phyloP scores from a whole-genome alignment of 2,797 vertebrate species.

The Gallinago nigripennis region DNA sequence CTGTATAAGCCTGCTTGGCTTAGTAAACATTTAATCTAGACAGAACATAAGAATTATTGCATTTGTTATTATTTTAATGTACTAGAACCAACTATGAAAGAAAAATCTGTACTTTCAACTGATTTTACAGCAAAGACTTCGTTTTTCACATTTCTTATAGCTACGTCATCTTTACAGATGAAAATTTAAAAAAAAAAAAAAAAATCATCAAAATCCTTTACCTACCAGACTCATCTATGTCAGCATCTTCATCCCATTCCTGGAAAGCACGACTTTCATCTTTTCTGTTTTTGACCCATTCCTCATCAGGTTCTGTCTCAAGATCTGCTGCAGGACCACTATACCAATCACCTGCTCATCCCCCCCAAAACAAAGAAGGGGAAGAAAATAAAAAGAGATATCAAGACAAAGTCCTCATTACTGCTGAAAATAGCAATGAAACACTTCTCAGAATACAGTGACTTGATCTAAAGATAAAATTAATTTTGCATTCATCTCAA shows the following conservation, averaged over 20 bases:
- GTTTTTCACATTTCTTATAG: not conserved
- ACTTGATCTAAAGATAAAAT: not conserved
- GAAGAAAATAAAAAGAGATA: not conserved
- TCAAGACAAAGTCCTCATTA: not conserved
- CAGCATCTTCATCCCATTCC: slow-evolving; percentile 97
- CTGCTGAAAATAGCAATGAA: not conserved
- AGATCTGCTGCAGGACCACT: slow-evolving; percentile 84
- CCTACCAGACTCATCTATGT: slow-evolving; percentile 95
- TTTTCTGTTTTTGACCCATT: slow-evolving; percentile 89
- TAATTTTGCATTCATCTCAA: not conserved
- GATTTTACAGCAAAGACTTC: not conserved
- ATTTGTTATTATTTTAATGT: not conserved
- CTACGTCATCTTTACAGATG: not conserved
- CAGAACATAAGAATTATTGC: not conserved
- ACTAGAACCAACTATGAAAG: not conserved
- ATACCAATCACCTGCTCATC: slow-evolving; percentile 86
- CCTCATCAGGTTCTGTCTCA: slow-evolving; percentile 89
- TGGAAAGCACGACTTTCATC: slow-evolving; percentile 91
- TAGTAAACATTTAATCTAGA: not conserved
- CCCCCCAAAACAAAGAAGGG: not conserved
- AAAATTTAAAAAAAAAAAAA: too few species aligned
- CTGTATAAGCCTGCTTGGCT: not conserved
- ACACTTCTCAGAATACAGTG: not conserved
- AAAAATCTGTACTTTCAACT: not conserved
- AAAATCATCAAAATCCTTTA: not conserved